These are phyloP conservation scores for Acipenser ruthenus DNA, from an alignment of 2,797 vertebrate species.

Conservation along the genomic window DNA sequence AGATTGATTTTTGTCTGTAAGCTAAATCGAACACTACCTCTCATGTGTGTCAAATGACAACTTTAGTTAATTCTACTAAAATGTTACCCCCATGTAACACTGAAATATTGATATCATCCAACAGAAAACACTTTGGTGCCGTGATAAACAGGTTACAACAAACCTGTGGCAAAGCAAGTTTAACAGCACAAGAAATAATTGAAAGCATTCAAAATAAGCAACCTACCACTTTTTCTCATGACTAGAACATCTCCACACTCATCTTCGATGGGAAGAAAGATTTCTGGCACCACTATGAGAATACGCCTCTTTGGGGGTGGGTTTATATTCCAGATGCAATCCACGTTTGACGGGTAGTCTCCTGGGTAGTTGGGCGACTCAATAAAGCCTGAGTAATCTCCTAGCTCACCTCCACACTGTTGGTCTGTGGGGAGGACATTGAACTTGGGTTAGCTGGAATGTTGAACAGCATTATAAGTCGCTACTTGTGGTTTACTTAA, in stretches of 20 bases:
- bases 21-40: no score
- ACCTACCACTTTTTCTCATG: constrained; percentile 91
- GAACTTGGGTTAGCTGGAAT: no score
- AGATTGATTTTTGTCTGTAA: no score
- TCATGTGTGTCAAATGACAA: no score
- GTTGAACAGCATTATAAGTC: no score
- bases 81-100: no score
- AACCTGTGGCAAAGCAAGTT: no score
- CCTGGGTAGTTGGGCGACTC: constrained; percentile 96
- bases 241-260: constrained; percentile 92
- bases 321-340: constrained; percentile 92
- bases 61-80: no score
- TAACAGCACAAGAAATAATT: not conserved
- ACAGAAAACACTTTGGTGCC: no score
- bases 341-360: constrained; percentile 88
- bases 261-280: constrained; percentile 93
- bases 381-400: constrained; percentile 89
- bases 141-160: no score
- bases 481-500: no score
- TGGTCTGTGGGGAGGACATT: constrained; percentile 65
- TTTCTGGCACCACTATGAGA: constrained; percentile 92
- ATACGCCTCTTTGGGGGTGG: constrained; percentile 90
- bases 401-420: constrained; percentile 86
- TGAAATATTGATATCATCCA: no score
- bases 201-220: not conserved